Base-by-base conservation (phyloP, 37 sponge, comb jelly and placozoan genomes). In the Corticium candelabrum region DNA sequence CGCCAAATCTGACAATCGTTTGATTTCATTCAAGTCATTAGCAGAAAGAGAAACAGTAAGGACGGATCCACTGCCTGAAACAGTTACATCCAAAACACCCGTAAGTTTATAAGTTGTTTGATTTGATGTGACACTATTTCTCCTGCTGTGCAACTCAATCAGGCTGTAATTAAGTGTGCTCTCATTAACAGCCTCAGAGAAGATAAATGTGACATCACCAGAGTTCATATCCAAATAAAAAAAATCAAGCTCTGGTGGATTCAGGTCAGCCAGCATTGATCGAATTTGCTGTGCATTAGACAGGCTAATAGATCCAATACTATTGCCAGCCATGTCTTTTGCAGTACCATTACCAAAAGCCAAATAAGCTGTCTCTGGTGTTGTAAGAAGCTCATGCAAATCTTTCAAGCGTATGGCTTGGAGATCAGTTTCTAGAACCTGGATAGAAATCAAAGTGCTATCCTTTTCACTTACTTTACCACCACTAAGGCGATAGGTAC, bases 11-110 rank as follows among this genome's bases (percentile, higher is more conserved):
- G 80, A 79, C 11, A 90, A 37, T 37, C 38, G 15, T 71, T 88
- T 88, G 41, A 94, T 88, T 2, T 40, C 79, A 41, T 94, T 91
- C 39, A 94, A 77, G 57, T 94, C 89, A 32, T 77, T 36, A 33
- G 37, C 80, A 39, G 79, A 76, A 38, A 92, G 79, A 29, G 83
- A 71, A 7, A 92, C 34, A 7, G 40, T 69, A 5, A 89, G 78
- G 7, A 36, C 27, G n/a, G n/a, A n/a, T n/a, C n/a, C n/a, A n/a
- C n/a, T n/a, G 3, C 43, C 43, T 29, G 73, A 32, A 15, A 70
- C 7, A 7, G 73, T 15, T 34, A 32, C 5, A 5, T 29, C 36
- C 73, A 29, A 4, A 7, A 5, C 5, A 4, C 7, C 73, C 5
- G 73, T 35, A 5, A 4, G 4, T 4, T 29, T 70, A 70, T 5